phyloP scores from a whole-genome alignment of 2,888 invertebrate genomes.

The Marasmarcha lunaedactyla region DNA sequence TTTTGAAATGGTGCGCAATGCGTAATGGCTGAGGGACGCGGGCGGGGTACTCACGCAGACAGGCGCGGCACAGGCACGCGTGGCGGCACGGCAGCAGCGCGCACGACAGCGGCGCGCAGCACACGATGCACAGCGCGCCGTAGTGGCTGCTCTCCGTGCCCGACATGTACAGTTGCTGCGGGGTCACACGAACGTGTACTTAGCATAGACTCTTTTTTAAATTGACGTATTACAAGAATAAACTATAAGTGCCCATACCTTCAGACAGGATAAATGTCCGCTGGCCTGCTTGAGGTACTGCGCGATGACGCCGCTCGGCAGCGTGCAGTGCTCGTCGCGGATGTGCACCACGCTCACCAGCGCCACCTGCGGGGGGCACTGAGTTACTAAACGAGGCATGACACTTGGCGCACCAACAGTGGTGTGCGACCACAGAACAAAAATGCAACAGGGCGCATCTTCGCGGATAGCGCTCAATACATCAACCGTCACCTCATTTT shows the following conservation, averaged over 20 bases:
- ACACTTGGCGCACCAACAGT: too few relatives aligned
- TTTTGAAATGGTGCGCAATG: too few relatives aligned
- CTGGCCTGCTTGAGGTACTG: slow-evolving; percentile 89
- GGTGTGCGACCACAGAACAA: too few relatives aligned
- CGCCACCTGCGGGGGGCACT: slow-evolving; percentile 82
- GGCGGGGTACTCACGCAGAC: slow-evolving; percentile 76
- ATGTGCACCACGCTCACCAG: slow-evolving; percentile 87
- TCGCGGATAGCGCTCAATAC: too few relatives aligned
- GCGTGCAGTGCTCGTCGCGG: slow-evolving; percentile 81
- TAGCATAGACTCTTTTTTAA: too few relatives aligned
- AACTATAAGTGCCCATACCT: too few relatives aligned
- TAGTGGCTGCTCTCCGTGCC: slow-evolving; percentile 70
- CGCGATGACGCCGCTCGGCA: slow-evolving; percentile 84
- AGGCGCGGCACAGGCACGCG: slow-evolving; percentile 86
- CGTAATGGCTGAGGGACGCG: too few relatives aligned
- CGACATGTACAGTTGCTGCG: slow-evolving; percentile 82
- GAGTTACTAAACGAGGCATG: too few relatives aligned
- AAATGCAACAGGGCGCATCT: too few relatives aligned
- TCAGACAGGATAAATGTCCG: slow-evolving; percentile 84
- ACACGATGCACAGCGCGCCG: slow-evolving; percentile 77
- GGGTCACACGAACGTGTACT: too few relatives aligned
- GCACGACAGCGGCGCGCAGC: slow-evolving; percentile 82
- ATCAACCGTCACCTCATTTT: too few relatives aligned
- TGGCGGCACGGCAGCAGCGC: slow-evolving; percentile 88
- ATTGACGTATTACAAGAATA: too few relatives aligned